Base-by-base conservation (phyloP, 1,140 invertebrate genomes). In the Drosophila ananassae region DNA sequence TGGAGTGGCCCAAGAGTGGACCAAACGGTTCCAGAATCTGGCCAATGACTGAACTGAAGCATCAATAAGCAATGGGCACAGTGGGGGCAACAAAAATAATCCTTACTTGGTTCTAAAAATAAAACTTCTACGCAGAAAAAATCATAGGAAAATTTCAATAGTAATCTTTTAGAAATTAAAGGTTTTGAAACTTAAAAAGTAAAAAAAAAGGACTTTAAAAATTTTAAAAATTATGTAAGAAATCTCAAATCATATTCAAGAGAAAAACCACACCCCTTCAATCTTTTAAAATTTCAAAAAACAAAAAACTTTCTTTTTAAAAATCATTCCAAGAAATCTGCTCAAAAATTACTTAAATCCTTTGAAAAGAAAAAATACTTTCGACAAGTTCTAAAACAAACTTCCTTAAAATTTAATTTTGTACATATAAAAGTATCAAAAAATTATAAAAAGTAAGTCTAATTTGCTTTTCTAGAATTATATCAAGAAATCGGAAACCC, bases 11-110 rank as follows among this genome's bases (percentile, higher is more conserved):
- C 25, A 39, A 24, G 30, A 52, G 32, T 13, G 25, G 13, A 1
- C 17, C 32, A 60, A 30, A 17, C 24, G 12, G 1, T 17, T 34
- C 21, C 10, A 2, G 21, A 32, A 21, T 17, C 1, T 5, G 17
- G 3, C 1, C 24, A 24, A 50, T 30, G 22, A 39, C 24, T 21
- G 6, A 30, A 39, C 24, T 21, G 6, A 47, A 22, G 3, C 52
- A 63, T 25, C 3, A n/a, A 41, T 12, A 62, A 51, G 58, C 46
- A 34, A 21, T 41, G 6, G 44, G 37, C 12, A 39, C 30, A 58
- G 6, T 46, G 21, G 7, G 34, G 30, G 6, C 7, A 6, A 1
- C 5, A 28, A 6, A 6, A 28, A 28, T 28, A 1, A 6, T 28
- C 7, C 25, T 28, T 1, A 28, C 1, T 0, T 28, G 25, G 25